phyloP scores from a whole-genome alignment of 1,140 invertebrate species.

The Drosophila athabasca region DNA sequence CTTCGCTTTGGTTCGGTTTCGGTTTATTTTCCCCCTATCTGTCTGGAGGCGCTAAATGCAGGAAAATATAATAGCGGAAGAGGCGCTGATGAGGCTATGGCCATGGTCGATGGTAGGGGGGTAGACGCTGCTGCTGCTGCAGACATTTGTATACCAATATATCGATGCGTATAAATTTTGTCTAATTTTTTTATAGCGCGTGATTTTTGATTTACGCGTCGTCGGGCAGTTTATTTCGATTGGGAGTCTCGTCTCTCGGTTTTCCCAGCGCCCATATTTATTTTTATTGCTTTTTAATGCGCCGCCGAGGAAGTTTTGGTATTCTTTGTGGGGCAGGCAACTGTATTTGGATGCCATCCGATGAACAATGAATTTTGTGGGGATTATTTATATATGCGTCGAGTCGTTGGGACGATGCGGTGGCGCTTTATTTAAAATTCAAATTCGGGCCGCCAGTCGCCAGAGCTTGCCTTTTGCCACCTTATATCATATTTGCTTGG shows the following conservation, averaged over 20 bases:
- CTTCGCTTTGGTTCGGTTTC: constrained; percentile 1
- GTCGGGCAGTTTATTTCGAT: constrained; percentile 77
- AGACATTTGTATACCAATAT: constrained; percentile 44
- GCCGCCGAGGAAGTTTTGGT: constrained; percentile 73
- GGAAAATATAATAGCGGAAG: constrained; percentile 64
- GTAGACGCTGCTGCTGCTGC: constrained; percentile 3
- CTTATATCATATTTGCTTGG: constrained; percentile 75
- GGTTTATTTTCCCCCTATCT: constrained; percentile 20
- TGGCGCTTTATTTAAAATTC: constrained; percentile 76
- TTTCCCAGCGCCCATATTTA: constrained; percentile 74
- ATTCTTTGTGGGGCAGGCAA: constrained; percentile 50
- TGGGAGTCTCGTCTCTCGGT: constrained; percentile 37
- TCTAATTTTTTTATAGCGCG: constrained; percentile 65
- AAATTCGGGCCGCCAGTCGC: constrained; percentile 46
- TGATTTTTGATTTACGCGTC: constrained; percentile 80
- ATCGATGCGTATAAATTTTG: constrained; percentile 66
- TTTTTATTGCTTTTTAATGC: constrained; percentile 83
- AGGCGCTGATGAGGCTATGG: constrained; percentile 35
- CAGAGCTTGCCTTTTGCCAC: constrained; percentile 34
- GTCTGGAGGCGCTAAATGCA: constrained; percentile 73
- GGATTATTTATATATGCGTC: constrained; percentile 70
- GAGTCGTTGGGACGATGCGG: constrained; percentile 25
- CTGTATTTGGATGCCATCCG: constrained; percentile 62
- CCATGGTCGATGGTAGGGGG: constrained; percentile 8
- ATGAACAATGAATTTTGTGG: constrained; percentile 77